Evolutionary conservation across 2,888 invertebrate species (phyloP), one percentile per base, ranked within the genome.

Genomic region (Drosophila tanythrix): DNA sequence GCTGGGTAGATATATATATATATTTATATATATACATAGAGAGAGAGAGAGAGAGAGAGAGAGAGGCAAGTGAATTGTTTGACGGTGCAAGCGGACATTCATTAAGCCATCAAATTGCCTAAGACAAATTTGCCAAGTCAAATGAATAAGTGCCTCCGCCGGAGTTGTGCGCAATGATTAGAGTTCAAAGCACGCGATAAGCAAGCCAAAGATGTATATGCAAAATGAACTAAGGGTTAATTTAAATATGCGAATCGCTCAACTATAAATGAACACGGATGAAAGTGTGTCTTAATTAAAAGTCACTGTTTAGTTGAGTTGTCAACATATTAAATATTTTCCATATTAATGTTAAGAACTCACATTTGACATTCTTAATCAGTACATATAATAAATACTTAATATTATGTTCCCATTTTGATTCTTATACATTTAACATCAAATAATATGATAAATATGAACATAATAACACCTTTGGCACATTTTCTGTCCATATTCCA

Each of bases 101-200:
- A 88, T 88, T 89, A 90, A 84, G 90, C 80, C 90, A 89, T 90
- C 88, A 88, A 85, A 87, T 90, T 84, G 85, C 69, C 74, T 74
- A 78, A 90, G 87, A 88, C 87, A 88, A 88, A 88, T 89, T 89
- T 79, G 73, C 52, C 70, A 76, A 89, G 85, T 82, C 73, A 88
- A 89, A 89, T 80, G 90, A 88, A 89, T 90, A 84, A 90, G 71
- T 87, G 74, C 36, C 27, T 56, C 33, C 59, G 53, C 29, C 48
- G 43, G 21, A 21, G 46, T 21, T 21, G 46, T 6, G 27, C 70
- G 57, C 52, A 56, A 25, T 36, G 56, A 36, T 27, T 38, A 40
- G 70, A 57, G 68, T 77, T 63, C 60, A 70, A 50, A 73, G 68
- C 74, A 65, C 60, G 51, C 25, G 57, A 55, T 69, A 60, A n/a